Conservation (phyloP, 2,797 vertebrate genomes). For the Trachurus trachurus region DNA sequence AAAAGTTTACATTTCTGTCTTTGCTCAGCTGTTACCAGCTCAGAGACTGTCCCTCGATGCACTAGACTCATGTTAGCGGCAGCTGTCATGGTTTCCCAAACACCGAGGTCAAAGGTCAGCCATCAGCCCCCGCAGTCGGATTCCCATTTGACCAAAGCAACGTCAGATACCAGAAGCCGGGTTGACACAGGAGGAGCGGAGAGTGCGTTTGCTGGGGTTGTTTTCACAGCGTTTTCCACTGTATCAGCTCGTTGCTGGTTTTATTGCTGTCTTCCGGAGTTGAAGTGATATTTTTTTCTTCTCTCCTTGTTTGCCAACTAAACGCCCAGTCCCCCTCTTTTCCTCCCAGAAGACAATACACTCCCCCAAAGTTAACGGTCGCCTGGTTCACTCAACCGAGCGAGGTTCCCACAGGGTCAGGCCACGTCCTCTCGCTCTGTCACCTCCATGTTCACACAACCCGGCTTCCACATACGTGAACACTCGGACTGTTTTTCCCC, state of each 20-base stretch:
- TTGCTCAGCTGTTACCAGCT: constrained; percentile 79
- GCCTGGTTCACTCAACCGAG: constrained; percentile 50
- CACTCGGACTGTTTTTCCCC: constrained; percentile 10
- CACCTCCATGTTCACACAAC: constrained; percentile 69
- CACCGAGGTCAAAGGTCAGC: constrained; percentile 71
- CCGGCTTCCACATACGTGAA: constrained; percentile 49
- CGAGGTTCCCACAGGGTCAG: constrained; percentile 73
- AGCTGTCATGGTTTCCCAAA: constrained; percentile 84
- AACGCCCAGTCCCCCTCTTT: constrained; percentile 30
- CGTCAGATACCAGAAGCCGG: constrained; percentile 46
- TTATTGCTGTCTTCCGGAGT: constrained; percentile 61
- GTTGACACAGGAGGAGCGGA: constrained; percentile 51
- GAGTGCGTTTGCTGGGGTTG: constrained; percentile 25
- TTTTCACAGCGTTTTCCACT: constrained; percentile 71
- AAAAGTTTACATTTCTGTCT: constrained; percentile 72
- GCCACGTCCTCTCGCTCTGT: constrained; percentile 51
- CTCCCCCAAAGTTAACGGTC: constrained; percentile 43
- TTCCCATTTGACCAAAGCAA: constrained; percentile 48
- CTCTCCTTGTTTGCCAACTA: not conserved
- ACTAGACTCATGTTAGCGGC: constrained; percentile 49
- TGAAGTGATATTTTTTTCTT: constrained; percentile 27
- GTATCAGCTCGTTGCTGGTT: constrained; percentile 61
- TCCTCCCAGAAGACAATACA: constrained; percentile 62
- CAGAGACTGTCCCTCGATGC: constrained; percentile 34
- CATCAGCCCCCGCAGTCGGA: constrained; percentile 33